Evolutionary conservation across 2,113 vertebrate genomes (phyloP).

Genomic region (Lampris incognitus): DNA sequence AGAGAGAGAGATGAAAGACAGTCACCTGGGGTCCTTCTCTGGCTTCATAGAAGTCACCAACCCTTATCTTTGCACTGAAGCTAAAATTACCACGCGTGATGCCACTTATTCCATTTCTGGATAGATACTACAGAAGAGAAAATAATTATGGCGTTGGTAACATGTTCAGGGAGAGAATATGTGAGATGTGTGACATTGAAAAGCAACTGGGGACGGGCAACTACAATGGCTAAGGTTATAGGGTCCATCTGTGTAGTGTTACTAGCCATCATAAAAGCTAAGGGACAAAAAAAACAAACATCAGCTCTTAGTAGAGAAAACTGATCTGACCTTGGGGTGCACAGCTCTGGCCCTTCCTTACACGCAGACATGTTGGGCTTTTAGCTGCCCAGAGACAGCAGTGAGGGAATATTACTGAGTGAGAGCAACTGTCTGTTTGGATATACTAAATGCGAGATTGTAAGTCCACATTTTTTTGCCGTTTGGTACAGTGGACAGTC

Average conservation of each 20-base stretch:
- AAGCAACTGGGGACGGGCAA: slow-evolving; percentile 69
- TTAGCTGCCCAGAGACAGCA: slow-evolving; percentile 67
- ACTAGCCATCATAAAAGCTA: slow-evolving; percentile 75
- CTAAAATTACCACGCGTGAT: slow-evolving; percentile 99
- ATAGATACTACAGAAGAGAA: slow-evolving; percentile 99
- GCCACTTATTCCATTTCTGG: slow-evolving; percentile 99
- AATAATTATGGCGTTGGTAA: slow-evolving; percentile 83
- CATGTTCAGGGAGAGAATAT: slow-evolving; percentile 74
- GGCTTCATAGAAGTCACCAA: slow-evolving; percentile 99
- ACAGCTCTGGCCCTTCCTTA: slow-evolving; percentile 75
- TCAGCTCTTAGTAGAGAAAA: slow-evolving; percentile 73
- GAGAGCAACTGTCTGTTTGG: slow-evolving; percentile 32
- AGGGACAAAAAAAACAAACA: slow-evolving; percentile 61
- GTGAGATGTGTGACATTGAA: slow-evolving; percentile 77
- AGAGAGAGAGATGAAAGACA: slow-evolving; percentile 83
- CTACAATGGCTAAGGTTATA: slow-evolving; percentile 64
- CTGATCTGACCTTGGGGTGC: slow-evolving; percentile 77
- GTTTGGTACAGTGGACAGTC: slow-evolving; percentile 50
- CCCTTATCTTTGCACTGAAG: slow-evolving; percentile 99
- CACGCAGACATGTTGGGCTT: slow-evolving; percentile 60
- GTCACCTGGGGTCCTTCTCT: slow-evolving; percentile 99
- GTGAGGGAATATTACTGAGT: slow-evolving; percentile 49
- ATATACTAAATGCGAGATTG: slow-evolving; percentile 6
- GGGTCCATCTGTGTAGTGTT: slow-evolving; percentile 67
- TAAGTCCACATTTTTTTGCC: not conserved